Evolutionary conservation across 2,888 invertebrate genomes (phyloP).

Genomic region (Perdita meconis): DNA sequence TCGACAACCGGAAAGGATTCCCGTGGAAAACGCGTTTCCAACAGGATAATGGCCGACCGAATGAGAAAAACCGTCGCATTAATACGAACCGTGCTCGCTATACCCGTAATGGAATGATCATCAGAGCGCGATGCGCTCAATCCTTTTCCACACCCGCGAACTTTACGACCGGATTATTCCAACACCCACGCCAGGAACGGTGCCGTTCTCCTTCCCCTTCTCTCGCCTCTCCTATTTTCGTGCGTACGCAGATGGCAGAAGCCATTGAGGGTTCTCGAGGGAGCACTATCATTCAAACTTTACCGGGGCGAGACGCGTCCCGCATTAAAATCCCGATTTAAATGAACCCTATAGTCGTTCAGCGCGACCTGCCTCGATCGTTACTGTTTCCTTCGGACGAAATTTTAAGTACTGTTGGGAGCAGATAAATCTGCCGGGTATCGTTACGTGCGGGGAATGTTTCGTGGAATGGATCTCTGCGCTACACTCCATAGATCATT

Average conservation of each 20-base stretch:
- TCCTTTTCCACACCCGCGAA: conserved; percentile 57
- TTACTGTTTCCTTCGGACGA: not conserved
- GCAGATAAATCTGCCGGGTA: too few relatives aligned
- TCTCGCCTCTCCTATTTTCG: conserved; percentile 46
- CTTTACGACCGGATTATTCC: conserved; percentile 64
- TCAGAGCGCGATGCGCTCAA: conserved; percentile 28
- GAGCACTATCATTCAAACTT: conserved; percentile 42
- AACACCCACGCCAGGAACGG: conserved; percentile 41
- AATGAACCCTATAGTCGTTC: conserved; percentile 16
- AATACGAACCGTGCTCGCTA: conserved; percentile 33
- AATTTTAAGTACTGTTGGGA: not conserved
- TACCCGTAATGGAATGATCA: conserved; percentile 54
- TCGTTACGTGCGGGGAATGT: too few relatives aligned
- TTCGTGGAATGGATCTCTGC: too few relatives aligned
- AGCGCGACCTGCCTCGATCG: not conserved
- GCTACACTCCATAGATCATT: too few relatives aligned
- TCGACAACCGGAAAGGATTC: not conserved
- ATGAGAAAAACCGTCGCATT: conserved; percentile 29
- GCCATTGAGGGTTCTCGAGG: conserved; percentile 37
- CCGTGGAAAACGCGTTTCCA: conserved; percentile 5
- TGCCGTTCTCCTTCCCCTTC: conserved; percentile 25
- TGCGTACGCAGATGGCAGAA: conserved; percentile 49
- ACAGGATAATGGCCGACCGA: not conserved
- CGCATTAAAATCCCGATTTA: conserved; percentile 50
- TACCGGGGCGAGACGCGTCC: conserved; percentile 16